Conservation (phyloP, 2,797 vertebrate species). For the Neomorphus geoffroyi region DNA sequence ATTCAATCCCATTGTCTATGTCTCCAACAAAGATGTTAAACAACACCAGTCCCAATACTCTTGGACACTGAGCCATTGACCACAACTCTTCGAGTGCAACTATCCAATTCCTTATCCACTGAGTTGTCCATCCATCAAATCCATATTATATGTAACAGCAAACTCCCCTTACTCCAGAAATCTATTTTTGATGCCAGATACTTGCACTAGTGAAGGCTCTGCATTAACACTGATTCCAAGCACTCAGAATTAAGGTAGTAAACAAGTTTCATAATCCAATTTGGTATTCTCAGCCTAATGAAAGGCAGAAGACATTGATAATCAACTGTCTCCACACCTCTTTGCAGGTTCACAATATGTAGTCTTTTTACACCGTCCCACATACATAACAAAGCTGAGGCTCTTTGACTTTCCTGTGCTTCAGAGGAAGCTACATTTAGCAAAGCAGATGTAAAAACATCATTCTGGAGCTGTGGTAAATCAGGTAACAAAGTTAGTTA, state of each 20-base stretch:
- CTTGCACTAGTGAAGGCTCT: not conserved
- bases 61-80: too few species aligned
- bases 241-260: not conserved
- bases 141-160: not conserved
- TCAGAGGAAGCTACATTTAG: not conserved
- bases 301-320: not conserved
- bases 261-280: not conserved
- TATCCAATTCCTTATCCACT: too few species aligned
- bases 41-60: too few species aligned
- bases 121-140: too few species aligned
- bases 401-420: not conserved
- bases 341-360: not conserved
- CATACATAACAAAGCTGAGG: not conserved
- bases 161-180: not conserved
- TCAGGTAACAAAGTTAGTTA: not conserved
- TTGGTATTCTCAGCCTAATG: not conserved
- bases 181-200: not conserved
- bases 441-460: constrained; percentile 1
- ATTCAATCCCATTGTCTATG: too few species aligned
- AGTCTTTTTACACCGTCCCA: not conserved
- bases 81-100: too few species aligned
- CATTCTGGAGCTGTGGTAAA: not conserved
- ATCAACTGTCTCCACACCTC: not conserved
- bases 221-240: not conserved
- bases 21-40: too few species aligned